Evolutionary conservation across 2,888 invertebrate species (phyloP).

Genomic region (Eilema caniola): DNA sequence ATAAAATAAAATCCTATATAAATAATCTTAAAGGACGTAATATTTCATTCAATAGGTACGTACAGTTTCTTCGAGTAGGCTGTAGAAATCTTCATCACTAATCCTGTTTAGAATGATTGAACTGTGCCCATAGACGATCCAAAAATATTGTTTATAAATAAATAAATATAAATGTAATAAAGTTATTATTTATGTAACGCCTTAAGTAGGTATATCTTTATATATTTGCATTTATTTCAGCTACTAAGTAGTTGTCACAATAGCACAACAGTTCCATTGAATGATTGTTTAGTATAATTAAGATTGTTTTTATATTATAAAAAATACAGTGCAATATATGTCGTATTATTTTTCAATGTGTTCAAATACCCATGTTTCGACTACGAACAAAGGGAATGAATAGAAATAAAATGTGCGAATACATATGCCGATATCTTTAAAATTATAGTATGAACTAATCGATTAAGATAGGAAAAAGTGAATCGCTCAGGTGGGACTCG

Average conservation of each 20-base stretch:
- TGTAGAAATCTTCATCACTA: constrained; percentile 18
- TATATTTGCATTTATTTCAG: constrained; percentile 47
- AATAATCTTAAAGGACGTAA: background rate
- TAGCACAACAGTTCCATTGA: constrained; percentile 49
- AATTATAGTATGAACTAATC: too few species aligned
- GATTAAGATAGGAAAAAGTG: too few species aligned
- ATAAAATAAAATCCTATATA: too few species aligned
- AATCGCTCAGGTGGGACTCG: too few species aligned
- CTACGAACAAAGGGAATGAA: background rate
- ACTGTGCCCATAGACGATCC: constrained; percentile 22
- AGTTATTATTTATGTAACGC: background rate
- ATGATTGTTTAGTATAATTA: constrained; percentile 53
- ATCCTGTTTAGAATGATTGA: constrained; percentile 12
- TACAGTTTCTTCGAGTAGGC: background rate
- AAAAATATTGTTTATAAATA: constrained; percentile 27
- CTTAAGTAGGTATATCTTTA: constrained; percentile 16
- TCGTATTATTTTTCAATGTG: constrained; percentile 37
- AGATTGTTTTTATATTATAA: constrained; percentile 59
- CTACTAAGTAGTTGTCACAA: constrained; percentile 36
- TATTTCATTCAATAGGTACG: background rate
- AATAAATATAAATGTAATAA: constrained; percentile 14
- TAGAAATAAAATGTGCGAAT: too few species aligned
- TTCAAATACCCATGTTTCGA: background rate
- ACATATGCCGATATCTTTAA: too few species aligned
- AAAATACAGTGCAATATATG: constrained; percentile 54